Evolutionary conservation across 2,888 invertebrate species (phyloP), one percentile per base, ranked within the genome.

Genomic region (Pomacea canaliculata): DNA sequence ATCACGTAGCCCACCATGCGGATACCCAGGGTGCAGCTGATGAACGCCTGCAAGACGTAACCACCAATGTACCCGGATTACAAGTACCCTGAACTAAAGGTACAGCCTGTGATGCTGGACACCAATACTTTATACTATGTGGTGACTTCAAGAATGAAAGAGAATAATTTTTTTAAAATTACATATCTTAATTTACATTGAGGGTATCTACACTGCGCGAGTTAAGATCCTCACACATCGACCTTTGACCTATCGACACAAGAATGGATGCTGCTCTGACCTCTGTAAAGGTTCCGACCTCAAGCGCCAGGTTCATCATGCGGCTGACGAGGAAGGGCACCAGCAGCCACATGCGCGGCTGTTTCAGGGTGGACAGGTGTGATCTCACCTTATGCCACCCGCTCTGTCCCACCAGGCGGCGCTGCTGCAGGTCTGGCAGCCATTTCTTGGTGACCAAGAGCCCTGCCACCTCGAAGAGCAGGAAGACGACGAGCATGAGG

Each of bases 1-100:
- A 84, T 84, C 13, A 85, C 80, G 75, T 80, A 85, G 0, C 85
- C 85, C 46, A 85, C 76, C 78, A 80, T 82, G 66, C 79, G 77
- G 23, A 85, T 80, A 13, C 85, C 85, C n/a, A 83, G 63, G n/a
- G 83, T 80, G 69, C 85, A 85, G 74, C 84, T 84, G 63, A 85
- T 82, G 67, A 74, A 85, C 8, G 84, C 79, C 85, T 85, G 78
- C 16, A 82, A 80, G 10, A 70, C 19, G 16, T 48, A 23, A n/a
- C 48, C 19, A 68, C 3, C 37, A 37, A 37, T 37, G 3, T 5
- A 37, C 37, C 37, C 3, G 1, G 37, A 37, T 37, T 37, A 37
- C 37, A 37, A 37, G 0, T 0, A 23, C 23, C 37, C 37, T 37
- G 37, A 37, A 37, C 37, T 37, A 3, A 37, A 0, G 3, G 37